Percentiles rank a stretch among this genome's conserved stretches.
Conservation (phyloP, 1,140 invertebrate genomes). For the Cataglyphis hispanica region DNA sequence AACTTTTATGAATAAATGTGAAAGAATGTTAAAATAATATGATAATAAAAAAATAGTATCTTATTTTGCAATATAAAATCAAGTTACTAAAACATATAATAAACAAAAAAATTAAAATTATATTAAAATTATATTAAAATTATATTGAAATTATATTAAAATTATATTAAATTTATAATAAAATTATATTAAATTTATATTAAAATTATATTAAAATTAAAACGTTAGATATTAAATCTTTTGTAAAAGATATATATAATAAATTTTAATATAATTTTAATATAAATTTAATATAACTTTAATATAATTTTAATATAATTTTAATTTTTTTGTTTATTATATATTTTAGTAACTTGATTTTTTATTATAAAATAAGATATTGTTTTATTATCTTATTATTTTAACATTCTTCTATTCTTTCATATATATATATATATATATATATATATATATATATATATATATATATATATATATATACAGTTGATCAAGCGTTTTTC, state of each 20-base stretch:
- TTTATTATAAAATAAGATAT: background rate
- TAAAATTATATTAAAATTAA: background rate
- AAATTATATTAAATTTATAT: background rate
- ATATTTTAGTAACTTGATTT: background rate
- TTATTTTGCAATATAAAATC: background rate
- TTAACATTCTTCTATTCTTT: conserved; percentile 28
- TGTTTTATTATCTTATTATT: conserved; percentile 5
- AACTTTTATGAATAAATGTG: conserved; percentile 32
- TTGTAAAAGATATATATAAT: background rate
- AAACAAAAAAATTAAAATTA: background rate
- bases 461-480: background rate
- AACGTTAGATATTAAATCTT: no score
- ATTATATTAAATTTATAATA: no score
- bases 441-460: no score
- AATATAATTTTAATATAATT: no score
- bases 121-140: background rate
- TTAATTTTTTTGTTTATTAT: background rate
- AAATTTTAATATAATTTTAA: no score
- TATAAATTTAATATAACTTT: no score
- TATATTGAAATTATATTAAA: no score
- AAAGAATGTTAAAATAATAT: conserved; percentile 29
- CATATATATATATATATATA: no score
- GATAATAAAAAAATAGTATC: background rate
- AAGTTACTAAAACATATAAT: background rate
- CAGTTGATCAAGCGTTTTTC: no score